Conservation (phyloP, 1,140 invertebrate genomes). For the Drosophila dunni region DNA sequence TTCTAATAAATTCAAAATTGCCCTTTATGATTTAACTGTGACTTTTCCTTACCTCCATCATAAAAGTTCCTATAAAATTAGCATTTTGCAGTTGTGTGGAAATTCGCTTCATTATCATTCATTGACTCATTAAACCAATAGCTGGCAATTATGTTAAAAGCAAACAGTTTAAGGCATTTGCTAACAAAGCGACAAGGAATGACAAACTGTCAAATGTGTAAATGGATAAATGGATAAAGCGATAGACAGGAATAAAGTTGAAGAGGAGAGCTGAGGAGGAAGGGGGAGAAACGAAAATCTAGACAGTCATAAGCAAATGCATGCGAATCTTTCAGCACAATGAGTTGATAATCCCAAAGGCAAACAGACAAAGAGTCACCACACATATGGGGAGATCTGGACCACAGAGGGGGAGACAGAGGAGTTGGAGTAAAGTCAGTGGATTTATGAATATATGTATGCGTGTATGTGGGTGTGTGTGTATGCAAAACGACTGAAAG, state of each 20-base stretch:
- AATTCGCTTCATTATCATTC: conserved; percentile 5
- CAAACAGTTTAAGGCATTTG: conserved; percentile 39
- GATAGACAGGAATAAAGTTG: neutral
- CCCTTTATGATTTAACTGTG: neutral
- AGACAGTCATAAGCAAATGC: conserved; percentile 35
- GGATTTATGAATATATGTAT: conserved; percentile 26
- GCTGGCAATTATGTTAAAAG: conserved; percentile 49
- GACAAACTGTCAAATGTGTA: conserved; percentile 53
- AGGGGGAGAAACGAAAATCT: neutral
- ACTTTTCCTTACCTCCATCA: neutral
- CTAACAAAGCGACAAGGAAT: conserved; percentile 4
- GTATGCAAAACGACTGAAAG: conserved; percentile 75
- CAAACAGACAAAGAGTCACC: conserved; percentile 45
- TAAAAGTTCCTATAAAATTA: neutral
- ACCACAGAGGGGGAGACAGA: neutral
- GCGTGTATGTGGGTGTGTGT: neutral
- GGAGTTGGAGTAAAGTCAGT: conserved; percentile 11
- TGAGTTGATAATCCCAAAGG: conserved; percentile 80
- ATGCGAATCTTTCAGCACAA: conserved; percentile 53
- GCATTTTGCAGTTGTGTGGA: neutral
- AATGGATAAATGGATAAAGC: conserved; percentile 43
- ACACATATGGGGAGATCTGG: conserved; percentile 4
- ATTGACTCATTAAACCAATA: conserved; percentile 42
- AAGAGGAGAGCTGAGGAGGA: neutral
- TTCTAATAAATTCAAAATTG: too few species aligned